Base-by-base conservation (phyloP, 2,113 vertebrate genomes). In the Castor canadensis region DNA sequence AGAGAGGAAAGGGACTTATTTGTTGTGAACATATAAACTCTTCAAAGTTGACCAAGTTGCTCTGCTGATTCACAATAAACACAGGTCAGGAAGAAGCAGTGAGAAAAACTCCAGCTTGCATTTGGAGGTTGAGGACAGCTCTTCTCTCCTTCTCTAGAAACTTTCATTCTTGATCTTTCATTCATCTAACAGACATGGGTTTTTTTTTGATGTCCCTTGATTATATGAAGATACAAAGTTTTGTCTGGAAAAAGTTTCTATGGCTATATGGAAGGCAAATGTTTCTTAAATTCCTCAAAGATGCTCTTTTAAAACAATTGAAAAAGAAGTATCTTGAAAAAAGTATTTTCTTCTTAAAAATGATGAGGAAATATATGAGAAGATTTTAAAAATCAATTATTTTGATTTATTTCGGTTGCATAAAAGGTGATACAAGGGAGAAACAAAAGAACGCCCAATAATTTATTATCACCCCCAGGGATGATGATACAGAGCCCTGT, bases 281-380 rank as follows among this genome's bases (percentile, higher is more conserved):
- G 9, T 80, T 86, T 88, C 81, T 80, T 87, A 22, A 75, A 92
- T 83, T 43, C 43, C 38, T 73, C 49, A 66, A 77, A 35, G 15
- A 30, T 72, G 10, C 11, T 62, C 58, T 84, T 91, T 54, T 32
- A 20, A 66, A 66, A 64, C 84, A 83, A 67, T 28, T 52, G 43
- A 35, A 67, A 85, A 82, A 19, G 17, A 75, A 87, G 67, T 91
- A 89, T 22, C 35, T 66, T 24, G 52, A 45, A 87, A 49, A 87
- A 95, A 88, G 82, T 3, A 45, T n/a, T 45, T 89, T 79, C 45
- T 60, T 87, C n/a, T 24, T 71, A 72, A 83, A 83, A 96, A 69
- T 52, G 30, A 38, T 58, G 8, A 62, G 13, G 6, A 24, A 47
- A 43, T 56, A 38, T 80, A 17, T 72, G 67, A 66, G 26, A 91